phyloP scores from a whole-genome alignment of 2,113 vertebrate genomes.

The Atrichornis clamosus region DNA sequence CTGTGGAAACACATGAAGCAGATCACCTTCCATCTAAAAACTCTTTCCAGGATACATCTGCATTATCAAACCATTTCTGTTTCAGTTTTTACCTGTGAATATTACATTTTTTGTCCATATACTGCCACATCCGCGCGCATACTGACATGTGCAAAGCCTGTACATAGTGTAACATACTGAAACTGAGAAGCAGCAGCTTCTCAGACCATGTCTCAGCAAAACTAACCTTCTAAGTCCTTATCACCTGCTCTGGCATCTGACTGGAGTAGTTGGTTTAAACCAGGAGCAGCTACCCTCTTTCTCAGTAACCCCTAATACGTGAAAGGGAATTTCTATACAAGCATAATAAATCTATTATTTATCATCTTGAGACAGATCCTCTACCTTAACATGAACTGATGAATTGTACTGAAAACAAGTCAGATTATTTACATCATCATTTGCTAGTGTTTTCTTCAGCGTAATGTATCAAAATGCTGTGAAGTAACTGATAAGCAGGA shows the following conservation, averaged over 20 bases:
- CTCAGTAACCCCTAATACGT: background rate
- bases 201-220: background rate
- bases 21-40: background rate
- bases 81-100: background rate
- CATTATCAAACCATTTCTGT: background rate
- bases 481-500: background rate
- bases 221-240: background rate
- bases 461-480: background rate
- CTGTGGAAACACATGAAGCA: slow-evolving; percentile 36
- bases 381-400: background rate
- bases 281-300: background rate
- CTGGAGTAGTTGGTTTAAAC: background rate
- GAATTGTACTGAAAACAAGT: background rate
- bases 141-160: accelerated
- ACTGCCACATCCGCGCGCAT: accelerated
- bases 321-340: background rate
- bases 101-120: background rate
- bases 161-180: background rate
- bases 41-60: background rate
- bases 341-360: background rate
- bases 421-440: background rate
- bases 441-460: background rate
- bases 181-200: background rate
- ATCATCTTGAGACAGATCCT: background rate
- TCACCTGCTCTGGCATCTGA: background rate